These are phyloP conservation scores for Ophiodon elongatus DNA, from an alignment of 2,113 vertebrate genomes.

Conservation along the genomic window DNA sequence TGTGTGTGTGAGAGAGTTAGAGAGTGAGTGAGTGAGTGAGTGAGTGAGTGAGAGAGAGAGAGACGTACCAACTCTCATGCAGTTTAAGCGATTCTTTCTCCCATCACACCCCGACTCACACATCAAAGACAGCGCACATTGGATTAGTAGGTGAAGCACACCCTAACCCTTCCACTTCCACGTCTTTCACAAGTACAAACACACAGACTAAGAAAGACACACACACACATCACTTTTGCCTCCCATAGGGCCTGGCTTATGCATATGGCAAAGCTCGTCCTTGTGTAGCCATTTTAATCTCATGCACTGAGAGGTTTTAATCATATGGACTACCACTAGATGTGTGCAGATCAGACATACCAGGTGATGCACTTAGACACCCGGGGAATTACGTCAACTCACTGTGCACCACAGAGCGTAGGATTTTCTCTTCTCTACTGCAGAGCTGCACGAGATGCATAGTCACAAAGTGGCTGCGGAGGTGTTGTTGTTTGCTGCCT, in stretches of 20 bases:
- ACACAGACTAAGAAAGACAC: conserved; percentile 23
- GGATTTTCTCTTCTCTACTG: conserved; percentile 8
- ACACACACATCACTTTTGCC: conserved; percentile 15
- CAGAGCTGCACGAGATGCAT: conserved; percentile 17
- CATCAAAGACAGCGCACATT: conserved; percentile 65
- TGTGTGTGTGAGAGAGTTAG: conserved; percentile 1
- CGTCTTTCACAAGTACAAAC: conserved; percentile 40
- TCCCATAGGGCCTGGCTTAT: conserved; percentile 33
- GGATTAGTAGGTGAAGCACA: conserved; percentile 65
- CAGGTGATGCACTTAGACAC: conserved; percentile 40
- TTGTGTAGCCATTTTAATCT: conserved; percentile 60
- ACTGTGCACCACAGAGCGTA: conserved; percentile 26
- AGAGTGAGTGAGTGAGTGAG: not conserved
- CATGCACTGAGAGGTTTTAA: conserved; percentile 57
- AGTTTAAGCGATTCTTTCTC: conserved; percentile 60
- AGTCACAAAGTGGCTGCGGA: conserved; percentile 39
- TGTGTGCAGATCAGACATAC: conserved; percentile 48
- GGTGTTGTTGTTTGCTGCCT: conserved; percentile 45
- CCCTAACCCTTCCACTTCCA: conserved; percentile 35
- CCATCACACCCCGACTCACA: conserved; percentile 43
- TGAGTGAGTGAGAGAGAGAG: conserved; percentile 1
- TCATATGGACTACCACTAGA: conserved; percentile 43
- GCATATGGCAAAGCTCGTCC: conserved; percentile 43
- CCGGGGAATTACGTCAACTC: conserved; percentile 47
- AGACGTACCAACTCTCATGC: conserved; percentile 27